A percentile compares a stretch with the other conserved stretches of the same genome.
Evolutionary conservation across 2,888 invertebrate species (phyloP).

Genomic region (Nephrotoma guestfalica): DNA sequence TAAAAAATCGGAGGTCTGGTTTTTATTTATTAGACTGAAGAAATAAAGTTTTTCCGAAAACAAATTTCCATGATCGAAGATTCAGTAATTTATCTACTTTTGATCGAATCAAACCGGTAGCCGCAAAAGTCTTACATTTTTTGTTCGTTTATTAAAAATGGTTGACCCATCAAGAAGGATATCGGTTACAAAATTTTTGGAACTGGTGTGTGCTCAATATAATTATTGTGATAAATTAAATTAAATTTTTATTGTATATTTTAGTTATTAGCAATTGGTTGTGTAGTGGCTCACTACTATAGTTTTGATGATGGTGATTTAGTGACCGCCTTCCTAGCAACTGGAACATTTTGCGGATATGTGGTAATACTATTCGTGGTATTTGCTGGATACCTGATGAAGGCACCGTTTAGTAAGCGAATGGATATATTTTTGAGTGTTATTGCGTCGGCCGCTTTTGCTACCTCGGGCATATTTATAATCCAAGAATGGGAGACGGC

Average conservation of each 20-base stretch:
- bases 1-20: neutral
- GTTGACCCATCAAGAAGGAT: slow-evolving; percentile 15
- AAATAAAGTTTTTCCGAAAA: neutral
- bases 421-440: slow-evolving; percentile 68
- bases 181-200: slow-evolving; percentile 31
- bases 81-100: neutral
- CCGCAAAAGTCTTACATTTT: neutral
- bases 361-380: slow-evolving; percentile 57
- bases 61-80: neutral
- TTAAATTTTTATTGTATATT: slow-evolving; percentile 5
- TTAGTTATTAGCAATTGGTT: slow-evolving; percentile 50
- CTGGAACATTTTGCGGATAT: slow-evolving; percentile 60
- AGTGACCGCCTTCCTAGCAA: slow-evolving; percentile 44
- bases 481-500: slow-evolving; percentile 46
- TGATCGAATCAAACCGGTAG: neutral
- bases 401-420: slow-evolving; percentile 55
- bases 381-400: slow-evolving; percentile 56
- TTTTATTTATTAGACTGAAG: neutral
- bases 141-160: neutral
- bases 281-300: slow-evolving; percentile 57
- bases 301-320: slow-evolving; percentile 43
- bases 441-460: slow-evolving; percentile 54
- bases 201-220: slow-evolving; percentile 21
- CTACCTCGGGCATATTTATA: slow-evolving; percentile 54
- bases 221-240: neutral